Evolutionary conservation across 2,888 invertebrate genomes (phyloP), one percentile per base, ranked within the genome.

Genomic region (Apamea crenata): DNA sequence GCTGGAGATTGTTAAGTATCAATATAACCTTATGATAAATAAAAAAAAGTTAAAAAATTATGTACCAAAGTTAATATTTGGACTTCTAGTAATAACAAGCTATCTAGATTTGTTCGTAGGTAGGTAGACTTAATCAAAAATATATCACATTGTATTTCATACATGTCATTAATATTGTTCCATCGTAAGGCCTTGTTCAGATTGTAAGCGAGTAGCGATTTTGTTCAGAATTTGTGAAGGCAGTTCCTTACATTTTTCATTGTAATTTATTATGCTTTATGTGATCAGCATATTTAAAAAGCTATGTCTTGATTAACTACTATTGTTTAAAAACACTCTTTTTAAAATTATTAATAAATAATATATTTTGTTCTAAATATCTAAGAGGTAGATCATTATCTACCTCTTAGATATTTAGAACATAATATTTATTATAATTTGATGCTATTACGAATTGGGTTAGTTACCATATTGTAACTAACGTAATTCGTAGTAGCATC

Each of bases 51-150:
- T 77, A 63, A 78, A 86, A 82, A 80, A 80, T 83, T 86, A 90
- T 92, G 91, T 93, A 93, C 94, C 94, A 94, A 94, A 94, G 93
- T 91, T 91, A 83, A 86, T 89, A 90, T 91, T 91, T 93, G 94
- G 93, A 93, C 89, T 91, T 87, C 78, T 90, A 91, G 88, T 89
- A 87, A 83, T 88, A 86, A 89, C 83, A 79, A 80, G 21, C 81
- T 87, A 86, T 86, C 78, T 89, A 81, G 88, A 86, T 78, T 78
- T 83, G 82, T 85, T 87, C 72, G 63, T 88, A 88, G 87, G 47
- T 89, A 89, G 87, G 82, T 83, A 84, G 81, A 82, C 61, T 63
- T 87, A 85, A 82, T 83, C 80, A 85, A 90, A 81, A 80, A 81
- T 80, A 74, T 81, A 80, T 81, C 66, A 79, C 68, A 77, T 68